phyloP scores from a whole-genome alignment of 64 coral and sea anemone genomes.

The Pocillopora damicornis region DNA sequence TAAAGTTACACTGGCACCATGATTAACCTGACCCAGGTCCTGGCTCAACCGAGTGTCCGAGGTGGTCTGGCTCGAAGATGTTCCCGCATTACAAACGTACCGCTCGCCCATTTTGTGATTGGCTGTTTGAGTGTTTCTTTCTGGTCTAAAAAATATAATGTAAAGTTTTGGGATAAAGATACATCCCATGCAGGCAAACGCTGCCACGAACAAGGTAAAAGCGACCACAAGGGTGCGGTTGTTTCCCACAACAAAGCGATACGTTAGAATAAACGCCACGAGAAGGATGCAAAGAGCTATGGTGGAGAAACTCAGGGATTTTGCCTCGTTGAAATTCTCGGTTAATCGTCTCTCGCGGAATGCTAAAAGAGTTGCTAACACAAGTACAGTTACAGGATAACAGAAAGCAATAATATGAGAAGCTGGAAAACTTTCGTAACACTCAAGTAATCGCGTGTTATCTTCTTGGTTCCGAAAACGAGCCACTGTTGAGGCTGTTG shows the following conservation, averaged over 20 bases:
- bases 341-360: conserved; percentile 78
- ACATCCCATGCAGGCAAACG: conserved; percentile 81
- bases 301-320: conserved; percentile 85
- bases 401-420: conserved; percentile 54
- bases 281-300: conserved; percentile 84
- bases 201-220: conserved; percentile 65
- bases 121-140: conserved; percentile 31
- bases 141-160: conserved; percentile 61
- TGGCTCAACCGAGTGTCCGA: neutral
- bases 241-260: conserved; percentile 75
- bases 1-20: neutral
- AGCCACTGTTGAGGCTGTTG: conserved; percentile 15
- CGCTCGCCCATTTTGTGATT: conserved; percentile 5
- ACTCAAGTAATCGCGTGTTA: conserved; percentile 67
- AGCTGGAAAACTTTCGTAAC: conserved; percentile 39
- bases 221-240: conserved; percentile 76
- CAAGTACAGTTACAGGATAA: conserved; percentile 62
- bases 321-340: conserved; percentile 84
- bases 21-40: conserved; percentile 2
- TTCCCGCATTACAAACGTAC: neutral
- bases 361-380: conserved; percentile 66
- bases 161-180: conserved; percentile 81
- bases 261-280: conserved; percentile 87
- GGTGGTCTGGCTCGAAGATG: neutral
- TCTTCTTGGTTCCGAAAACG: conserved; percentile 62